Evolutionary conservation across 2,797 vertebrate genomes (phyloP).

Genomic region (Anisognathus igniventris): DNA sequence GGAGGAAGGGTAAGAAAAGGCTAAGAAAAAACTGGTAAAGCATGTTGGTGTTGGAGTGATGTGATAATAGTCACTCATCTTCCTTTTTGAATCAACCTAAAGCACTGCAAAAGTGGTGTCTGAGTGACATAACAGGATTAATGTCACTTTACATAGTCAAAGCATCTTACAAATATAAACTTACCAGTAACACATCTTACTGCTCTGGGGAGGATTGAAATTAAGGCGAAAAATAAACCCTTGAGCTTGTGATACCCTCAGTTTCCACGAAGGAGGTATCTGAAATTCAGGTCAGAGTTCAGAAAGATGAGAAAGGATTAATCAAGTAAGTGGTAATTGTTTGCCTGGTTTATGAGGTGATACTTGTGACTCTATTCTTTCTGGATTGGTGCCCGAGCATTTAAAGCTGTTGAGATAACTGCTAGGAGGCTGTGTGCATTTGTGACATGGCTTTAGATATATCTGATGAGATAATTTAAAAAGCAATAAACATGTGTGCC

Average conservation of each 20-base stretch:
- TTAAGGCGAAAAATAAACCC: neutral
- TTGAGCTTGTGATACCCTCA: neutral
- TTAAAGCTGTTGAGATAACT: neutral
- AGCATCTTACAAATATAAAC: neutral
- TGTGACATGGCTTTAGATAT: neutral
- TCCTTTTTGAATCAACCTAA: neutral
- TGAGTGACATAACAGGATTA: neutral
- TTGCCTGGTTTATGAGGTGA: neutral
- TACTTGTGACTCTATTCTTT: neutral
- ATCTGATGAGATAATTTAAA: neutral
- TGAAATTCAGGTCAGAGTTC: neutral
- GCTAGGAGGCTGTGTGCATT: neutral
- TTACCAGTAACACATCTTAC: neutral
- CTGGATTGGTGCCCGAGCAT: neutral
- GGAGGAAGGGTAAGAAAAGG: neutral
- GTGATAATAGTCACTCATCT: neutral
- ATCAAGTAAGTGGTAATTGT: neutral
- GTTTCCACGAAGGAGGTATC: neutral
- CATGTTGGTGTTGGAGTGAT: neutral
- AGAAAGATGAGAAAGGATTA: neutral
- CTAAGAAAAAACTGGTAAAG: neutral
- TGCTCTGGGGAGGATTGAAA: neutral
- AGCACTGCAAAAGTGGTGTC: neutral
- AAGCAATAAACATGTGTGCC: neutral
- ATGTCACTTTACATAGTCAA: neutral